phyloP scores from a whole-genome alignment of 2,888 invertebrate species.

The Cataglyphis rosenhaueri region DNA sequence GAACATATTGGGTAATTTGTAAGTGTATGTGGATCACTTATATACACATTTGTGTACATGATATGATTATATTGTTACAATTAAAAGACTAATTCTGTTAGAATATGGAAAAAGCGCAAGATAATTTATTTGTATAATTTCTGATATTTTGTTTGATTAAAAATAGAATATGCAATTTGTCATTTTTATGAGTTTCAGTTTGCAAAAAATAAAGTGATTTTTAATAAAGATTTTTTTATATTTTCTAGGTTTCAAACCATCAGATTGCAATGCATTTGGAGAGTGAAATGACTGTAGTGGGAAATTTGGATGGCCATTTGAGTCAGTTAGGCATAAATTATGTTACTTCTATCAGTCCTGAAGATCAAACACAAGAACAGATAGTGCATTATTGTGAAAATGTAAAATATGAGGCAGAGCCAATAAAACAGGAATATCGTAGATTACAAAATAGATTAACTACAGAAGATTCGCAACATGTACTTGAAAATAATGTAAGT shows the following conservation, averaged over 20 bases:
- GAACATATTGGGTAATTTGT: neutral
- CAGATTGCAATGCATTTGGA: slow-evolving; percentile 83
- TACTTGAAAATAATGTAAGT: slow-evolving; percentile 77
- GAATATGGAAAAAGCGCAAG: neutral
- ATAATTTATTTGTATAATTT: neutral
- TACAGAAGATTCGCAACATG: slow-evolving; percentile 68
- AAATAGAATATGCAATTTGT: neutral
- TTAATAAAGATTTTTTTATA: no score
- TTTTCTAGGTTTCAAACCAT: slow-evolving; percentile 81
- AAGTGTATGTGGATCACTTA: neutral
- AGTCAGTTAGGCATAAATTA: slow-evolving; percentile 83
- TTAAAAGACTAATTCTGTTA: neutral
- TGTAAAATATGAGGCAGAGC: slow-evolving; percentile 78
- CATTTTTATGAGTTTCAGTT: neutral
- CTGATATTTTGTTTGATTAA: neutral
- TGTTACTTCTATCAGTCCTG: slow-evolving; percentile 80
- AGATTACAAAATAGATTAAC: slow-evolving; percentile 77
- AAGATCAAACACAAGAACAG: slow-evolving; percentile 76
- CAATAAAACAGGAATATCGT: slow-evolving; percentile 78
- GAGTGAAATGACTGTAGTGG: slow-evolving; percentile 82
- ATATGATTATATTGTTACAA: neutral
- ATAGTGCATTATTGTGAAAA: slow-evolving; percentile 81
- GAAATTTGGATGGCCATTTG: slow-evolving; percentile 79
- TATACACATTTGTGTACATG: neutral
- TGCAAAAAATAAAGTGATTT: neutral